phyloP scores from a whole-genome alignment of 1,140 invertebrate species.

The Helicoverpa armigera region DNA sequence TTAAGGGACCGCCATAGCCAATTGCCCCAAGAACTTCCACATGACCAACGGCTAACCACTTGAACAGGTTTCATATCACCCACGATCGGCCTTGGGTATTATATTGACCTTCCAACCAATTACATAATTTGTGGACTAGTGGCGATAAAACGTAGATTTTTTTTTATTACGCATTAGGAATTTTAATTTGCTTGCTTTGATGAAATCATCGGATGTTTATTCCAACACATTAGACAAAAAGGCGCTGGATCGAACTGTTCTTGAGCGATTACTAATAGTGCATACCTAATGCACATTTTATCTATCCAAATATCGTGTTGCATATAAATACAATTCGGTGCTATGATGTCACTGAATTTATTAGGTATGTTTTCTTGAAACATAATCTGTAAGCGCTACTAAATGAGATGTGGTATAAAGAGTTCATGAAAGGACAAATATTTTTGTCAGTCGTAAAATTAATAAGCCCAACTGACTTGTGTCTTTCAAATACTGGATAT shows the following conservation, averaged over 20 bases:
- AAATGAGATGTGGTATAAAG: slow-evolving; percentile 11
- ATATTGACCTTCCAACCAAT: slow-evolving; percentile 69
- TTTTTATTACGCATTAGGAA: slow-evolving; percentile 50
- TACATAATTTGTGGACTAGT: slow-evolving; percentile 67
- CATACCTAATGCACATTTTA: background rate
- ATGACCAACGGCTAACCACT: slow-evolving; percentile 52
- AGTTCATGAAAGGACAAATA: background rate
- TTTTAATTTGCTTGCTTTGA: slow-evolving; percentile 51
- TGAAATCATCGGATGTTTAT: slow-evolving; percentile 52
- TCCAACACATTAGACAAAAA: slow-evolving; percentile 36
- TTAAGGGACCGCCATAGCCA: slow-evolving; percentile 42
- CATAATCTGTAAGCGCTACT: background rate
- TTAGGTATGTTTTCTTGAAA: slow-evolving; percentile 46
- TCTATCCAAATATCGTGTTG: slow-evolving; percentile 1
- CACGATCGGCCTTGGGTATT: slow-evolving; percentile 66
- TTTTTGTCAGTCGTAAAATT: background rate
- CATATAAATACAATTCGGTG: slow-evolving; percentile 4
- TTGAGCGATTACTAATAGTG: background rate
- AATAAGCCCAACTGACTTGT: background rate
- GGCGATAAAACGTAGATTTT: slow-evolving; percentile 60
- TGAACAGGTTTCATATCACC: slow-evolving; percentile 65
- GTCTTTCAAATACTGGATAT: background rate
- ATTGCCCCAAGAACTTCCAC: slow-evolving; percentile 57
- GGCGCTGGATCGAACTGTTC: background rate
- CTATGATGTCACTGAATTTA: slow-evolving; percentile 13